A percentile compares a stretch with the other conserved stretches of the same genome.
These are phyloP conservation scores for Indicator indicator DNA, from an alignment of 2,113 vertebrate species.

Conservation along the genomic window DNA sequence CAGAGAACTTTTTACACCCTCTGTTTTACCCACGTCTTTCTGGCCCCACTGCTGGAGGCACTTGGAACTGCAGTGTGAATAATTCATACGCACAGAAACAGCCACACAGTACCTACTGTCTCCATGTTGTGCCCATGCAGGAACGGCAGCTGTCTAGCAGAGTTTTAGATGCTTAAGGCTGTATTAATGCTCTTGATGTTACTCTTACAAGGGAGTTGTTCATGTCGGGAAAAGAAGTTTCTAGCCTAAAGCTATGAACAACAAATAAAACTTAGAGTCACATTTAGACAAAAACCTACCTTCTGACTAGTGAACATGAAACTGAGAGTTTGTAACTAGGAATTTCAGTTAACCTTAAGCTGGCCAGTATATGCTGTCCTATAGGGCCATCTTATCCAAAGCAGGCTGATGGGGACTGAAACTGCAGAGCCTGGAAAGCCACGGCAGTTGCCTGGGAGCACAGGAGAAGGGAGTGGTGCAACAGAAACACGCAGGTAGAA, in stretches of 20 bases:
- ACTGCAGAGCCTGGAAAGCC: neutral
- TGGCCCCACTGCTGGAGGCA: neutral
- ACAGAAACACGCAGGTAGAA: neutral
- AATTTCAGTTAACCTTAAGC: neutral
- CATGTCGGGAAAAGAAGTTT: neutral
- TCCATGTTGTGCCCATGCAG: neutral
- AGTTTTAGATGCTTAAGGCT: neutral
- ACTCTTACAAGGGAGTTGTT: neutral
- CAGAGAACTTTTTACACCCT: neutral
- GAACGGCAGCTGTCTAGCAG: neutral
- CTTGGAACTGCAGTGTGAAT: neutral
- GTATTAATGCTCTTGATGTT: neutral
- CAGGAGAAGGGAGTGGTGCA: neutral
- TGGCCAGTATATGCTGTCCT: neutral
- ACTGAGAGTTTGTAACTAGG: neutral
- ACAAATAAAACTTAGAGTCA: neutral
- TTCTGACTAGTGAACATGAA: neutral
- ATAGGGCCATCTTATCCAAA: rapidly evolving
- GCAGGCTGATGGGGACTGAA: neutral
- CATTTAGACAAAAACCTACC: neutral
- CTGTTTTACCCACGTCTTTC: neutral
- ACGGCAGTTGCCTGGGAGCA: neutral
- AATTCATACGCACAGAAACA: neutral
- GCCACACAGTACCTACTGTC: neutral
- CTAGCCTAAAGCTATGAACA: neutral